Evolutionary conservation across 2,888 invertebrate genomes (phyloP).

Genomic region (Microchrysa polita): DNA sequence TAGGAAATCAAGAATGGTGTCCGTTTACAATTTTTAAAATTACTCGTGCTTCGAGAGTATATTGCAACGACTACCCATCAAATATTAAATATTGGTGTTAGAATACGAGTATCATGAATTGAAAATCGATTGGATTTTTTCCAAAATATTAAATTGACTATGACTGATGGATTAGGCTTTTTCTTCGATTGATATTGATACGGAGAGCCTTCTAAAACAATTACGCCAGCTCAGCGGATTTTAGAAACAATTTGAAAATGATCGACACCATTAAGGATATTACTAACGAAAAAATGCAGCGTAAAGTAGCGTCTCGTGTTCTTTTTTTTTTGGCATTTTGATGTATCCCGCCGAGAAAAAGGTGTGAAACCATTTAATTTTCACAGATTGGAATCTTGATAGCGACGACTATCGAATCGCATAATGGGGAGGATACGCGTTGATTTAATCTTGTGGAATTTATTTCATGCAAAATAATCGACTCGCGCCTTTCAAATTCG

Average conservation of each 20-base stretch:
- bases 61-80: too few species aligned
- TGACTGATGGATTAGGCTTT: constrained; percentile 2
- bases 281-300: not conserved
- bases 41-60: not conserved
- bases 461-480: constrained; percentile 21
- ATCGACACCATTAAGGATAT: not conserved
- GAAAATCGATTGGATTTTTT: not conserved
- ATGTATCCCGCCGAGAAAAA: constrained; percentile 36
- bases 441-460: not conserved
- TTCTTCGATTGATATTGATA: constrained; percentile 11
- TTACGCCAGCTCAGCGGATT: constrained; percentile 28
- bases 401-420: constrained; percentile 11
- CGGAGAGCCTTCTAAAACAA: constrained; percentile 31
- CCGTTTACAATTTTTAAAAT: not conserved
- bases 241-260: not conserved
- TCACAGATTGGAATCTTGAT: constrained; percentile 24
- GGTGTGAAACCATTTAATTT: constrained; percentile 44
- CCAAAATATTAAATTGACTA: not conserved
- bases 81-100: not conserved
- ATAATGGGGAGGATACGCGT: not conserved
- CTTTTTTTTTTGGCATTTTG: constrained; percentile 16
- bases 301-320: constrained; percentile 8
- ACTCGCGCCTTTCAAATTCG: too few species aligned
- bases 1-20: not conserved
- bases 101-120: not conserved